Conservation (phyloP, 2,113 vertebrate species). For the Seriola quinqueradiata region DNA sequence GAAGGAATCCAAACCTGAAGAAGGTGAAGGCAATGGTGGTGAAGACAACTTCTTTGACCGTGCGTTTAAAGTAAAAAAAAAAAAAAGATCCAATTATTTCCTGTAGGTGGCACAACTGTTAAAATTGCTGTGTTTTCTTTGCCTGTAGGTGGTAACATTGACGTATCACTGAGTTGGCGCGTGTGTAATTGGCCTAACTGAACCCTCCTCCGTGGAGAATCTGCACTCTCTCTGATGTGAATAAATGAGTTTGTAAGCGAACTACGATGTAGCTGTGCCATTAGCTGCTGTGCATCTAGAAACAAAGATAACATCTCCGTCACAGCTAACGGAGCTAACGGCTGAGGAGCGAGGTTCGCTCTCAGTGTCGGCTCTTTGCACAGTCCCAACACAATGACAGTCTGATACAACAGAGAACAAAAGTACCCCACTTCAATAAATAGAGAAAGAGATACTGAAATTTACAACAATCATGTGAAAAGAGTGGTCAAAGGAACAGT, state of each 20-base stretch:
- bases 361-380: constrained; percentile 6
- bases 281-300: neutral
- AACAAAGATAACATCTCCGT: constrained; percentile 10
- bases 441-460: neutral
- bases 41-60: no score
- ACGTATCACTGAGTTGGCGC: neutral
- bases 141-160: neutral
- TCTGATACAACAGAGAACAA: neutral
- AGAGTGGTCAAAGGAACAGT: neutral
- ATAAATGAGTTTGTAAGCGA: neutral
- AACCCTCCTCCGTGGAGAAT: neutral
- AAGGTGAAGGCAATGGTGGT: no score
- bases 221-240: neutral
- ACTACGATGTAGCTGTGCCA: neutral
- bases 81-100: neutral
- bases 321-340: neutral
- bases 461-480: neutral
- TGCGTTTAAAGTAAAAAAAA: no score
- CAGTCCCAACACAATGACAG: neutral
- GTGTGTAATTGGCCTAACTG: neutral
- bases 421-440: neutral
- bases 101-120: neutral
- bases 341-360: neutral
- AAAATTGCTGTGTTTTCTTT: neutral
- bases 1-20: no score